These are phyloP conservation scores for Prietella phreatophila DNA, from an alignment of 2,113 vertebrate genomes.

Conservation along the genomic window DNA sequence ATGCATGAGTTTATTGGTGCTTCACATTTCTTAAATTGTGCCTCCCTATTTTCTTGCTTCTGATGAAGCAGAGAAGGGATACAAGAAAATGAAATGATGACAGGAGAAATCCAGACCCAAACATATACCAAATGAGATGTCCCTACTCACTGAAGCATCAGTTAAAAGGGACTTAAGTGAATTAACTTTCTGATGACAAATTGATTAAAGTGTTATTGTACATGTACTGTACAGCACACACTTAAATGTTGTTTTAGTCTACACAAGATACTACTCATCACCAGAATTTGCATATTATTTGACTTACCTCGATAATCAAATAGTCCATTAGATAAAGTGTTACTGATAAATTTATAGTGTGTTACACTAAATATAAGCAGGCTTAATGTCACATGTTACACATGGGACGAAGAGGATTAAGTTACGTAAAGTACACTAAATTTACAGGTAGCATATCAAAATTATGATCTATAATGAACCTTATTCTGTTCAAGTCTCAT, in stretches of 20 bases:
- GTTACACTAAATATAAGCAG: not conserved
- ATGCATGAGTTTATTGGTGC: not conserved
- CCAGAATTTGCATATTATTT: not conserved
- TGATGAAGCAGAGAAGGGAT: no score
- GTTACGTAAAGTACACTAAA: not conserved
- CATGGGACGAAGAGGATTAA: no score
- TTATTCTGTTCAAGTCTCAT: not conserved
- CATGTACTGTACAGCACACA: not conserved
- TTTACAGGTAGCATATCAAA: not conserved
- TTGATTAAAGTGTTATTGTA: not conserved
- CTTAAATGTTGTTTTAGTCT: not conserved
- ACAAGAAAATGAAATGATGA: not conserved
- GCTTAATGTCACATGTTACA: no score
- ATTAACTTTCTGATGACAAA: not conserved
- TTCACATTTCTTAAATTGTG: not conserved
- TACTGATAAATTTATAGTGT: not conserved
- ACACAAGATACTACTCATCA: not conserved
- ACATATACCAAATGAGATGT: not conserved
- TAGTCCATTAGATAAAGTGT: not conserved
- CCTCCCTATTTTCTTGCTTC: not conserved
- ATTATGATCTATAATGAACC: not conserved
- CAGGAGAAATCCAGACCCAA: not conserved
- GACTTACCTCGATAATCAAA: not conserved
- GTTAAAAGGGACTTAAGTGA: not conserved
- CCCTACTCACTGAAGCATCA: not conserved